A percentile compares a stretch with the other conserved stretches of the same genome.
These are phyloP conservation scores for Liasis olivaceus DNA, from an alignment of 2,797 vertebrate species.

Conservation along the genomic window DNA sequence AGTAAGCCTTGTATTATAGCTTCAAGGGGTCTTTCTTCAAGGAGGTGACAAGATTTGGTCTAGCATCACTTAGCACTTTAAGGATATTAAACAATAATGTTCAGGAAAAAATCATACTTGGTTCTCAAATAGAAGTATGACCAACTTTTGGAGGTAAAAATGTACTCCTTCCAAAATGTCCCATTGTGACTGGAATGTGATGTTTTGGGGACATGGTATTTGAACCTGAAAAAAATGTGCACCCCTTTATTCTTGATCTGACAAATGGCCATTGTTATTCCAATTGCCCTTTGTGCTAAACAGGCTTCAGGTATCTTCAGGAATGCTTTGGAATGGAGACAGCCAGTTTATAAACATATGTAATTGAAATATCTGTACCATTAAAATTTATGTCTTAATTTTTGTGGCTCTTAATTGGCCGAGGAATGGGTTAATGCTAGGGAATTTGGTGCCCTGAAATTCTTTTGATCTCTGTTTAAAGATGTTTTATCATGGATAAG, in stretches of 20 bases:
- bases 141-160: too few species aligned
- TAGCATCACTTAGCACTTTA: not conserved
- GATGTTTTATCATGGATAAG: not conserved
- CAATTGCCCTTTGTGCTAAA: too few species aligned
- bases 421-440: accelerated
- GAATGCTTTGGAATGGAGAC: not conserved
- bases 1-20: not conserved
- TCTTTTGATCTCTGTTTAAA: not conserved
- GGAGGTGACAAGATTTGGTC: not conserved
- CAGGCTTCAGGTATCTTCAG: not conserved
- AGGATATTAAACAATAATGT: not conserved
- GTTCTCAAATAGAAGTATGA: not conserved
- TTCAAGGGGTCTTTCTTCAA: not conserved
- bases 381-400: not conserved
- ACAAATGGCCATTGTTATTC: not conserved
- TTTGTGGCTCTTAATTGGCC: not conserved
- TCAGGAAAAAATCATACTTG: not conserved
- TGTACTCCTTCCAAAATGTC: too few species aligned
- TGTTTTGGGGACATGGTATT: too few species aligned
- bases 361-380: not conserved
- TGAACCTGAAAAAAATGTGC: too few species aligned
- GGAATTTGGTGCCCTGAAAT: not conserved
- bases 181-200: too few species aligned
- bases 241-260: not conserved
- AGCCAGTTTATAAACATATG: not conserved